phyloP scores from a whole-genome alignment of 2,113 vertebrate genomes.

The Actinemys pallida region DNA sequence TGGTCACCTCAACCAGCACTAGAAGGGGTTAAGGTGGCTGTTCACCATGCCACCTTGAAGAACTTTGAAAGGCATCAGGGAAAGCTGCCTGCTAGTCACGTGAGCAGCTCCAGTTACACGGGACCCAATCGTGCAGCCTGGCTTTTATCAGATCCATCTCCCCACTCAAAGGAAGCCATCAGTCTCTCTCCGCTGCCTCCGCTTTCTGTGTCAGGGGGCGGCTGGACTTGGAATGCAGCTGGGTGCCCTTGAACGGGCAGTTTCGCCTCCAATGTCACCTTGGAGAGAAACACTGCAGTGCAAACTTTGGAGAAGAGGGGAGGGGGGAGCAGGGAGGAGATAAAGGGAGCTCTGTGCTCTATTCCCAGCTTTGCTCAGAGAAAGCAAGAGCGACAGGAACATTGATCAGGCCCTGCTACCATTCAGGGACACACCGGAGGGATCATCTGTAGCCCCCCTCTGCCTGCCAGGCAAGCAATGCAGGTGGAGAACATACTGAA shows the following conservation, averaged over 20 bases:
- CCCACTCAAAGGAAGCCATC: fast-evolving
- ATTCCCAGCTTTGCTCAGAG: neutral
- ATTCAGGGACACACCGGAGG: neutral
- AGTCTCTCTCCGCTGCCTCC: neutral
- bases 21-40: neutral
- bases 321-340: neutral
- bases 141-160: neutral
- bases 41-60: neutral
- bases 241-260: neutral
- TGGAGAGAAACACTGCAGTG: neutral
- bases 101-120: neutral
- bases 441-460: neutral
- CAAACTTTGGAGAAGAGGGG: neutral
- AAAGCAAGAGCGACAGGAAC: neutral
- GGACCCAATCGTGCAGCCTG: neutral
- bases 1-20: fast-evolving
- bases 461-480: neutral
- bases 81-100: neutral
- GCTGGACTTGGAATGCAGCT: neutral
- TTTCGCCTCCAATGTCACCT: slow-evolving; percentile 21
- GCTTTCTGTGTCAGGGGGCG: fast-evolving
- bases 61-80: neutral
- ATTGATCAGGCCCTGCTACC: neutral
- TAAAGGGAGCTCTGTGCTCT: neutral
- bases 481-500: neutral